These are phyloP conservation scores for Propsilocerus akamusi DNA, from an alignment of 1,140 invertebrate species.

Conservation along the genomic window DNA sequence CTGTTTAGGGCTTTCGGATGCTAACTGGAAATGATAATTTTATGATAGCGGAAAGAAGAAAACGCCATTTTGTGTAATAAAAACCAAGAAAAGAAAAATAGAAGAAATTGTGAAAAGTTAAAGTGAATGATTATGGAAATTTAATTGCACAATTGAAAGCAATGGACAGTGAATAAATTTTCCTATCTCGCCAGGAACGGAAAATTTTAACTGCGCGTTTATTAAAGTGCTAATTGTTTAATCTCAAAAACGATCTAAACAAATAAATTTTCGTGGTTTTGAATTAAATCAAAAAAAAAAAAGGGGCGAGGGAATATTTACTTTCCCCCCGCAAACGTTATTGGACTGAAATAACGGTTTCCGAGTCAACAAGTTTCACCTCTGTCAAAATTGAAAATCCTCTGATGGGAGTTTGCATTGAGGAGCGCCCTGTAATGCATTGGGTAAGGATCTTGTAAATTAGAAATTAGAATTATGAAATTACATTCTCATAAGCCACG, in stretches of 20 bases:
- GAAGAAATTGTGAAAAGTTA: not conserved
- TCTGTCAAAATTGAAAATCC: not conserved
- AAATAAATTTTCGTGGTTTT: not conserved
- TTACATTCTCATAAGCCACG: no score
- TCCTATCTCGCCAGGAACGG: not conserved
- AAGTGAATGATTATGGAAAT: not conserved
- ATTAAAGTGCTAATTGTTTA: not conserved
- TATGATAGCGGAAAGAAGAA: not conserved
- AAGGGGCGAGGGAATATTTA: no score
- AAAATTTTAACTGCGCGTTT: not conserved
- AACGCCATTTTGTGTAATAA: not conserved
- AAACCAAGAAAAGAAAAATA: not conserved
- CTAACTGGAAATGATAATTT: slow-evolving; percentile 1
- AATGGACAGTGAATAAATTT: not conserved
- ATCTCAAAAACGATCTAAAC: not conserved
- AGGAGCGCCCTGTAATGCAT: slow-evolving; percentile 27
- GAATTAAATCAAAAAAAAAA: not conserved
- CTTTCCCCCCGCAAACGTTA: no score
- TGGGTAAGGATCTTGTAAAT: no score
- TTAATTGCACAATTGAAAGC: not conserved
- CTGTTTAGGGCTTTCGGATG: no score
- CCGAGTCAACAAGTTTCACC: not conserved
- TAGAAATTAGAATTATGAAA: no score
- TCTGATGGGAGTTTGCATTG: slow-evolving; percentile 24
- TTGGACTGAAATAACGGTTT: not conserved